phyloP scores from a whole-genome alignment of 2,888 invertebrate genomes.

The Blomia tropicalis region DNA sequence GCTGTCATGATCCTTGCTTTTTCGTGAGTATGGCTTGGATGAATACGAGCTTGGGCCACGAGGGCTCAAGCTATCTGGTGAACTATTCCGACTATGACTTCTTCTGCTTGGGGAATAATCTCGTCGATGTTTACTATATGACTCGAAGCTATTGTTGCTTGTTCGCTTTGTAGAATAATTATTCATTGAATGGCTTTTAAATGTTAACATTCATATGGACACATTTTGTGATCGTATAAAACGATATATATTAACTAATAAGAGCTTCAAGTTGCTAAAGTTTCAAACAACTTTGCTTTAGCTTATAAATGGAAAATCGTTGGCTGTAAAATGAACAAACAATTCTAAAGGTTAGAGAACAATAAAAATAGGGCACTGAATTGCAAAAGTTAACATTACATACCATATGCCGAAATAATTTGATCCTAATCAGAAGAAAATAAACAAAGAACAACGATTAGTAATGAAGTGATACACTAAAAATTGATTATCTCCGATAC shows the following conservation, averaged over 20 bases:
- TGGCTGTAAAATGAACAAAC: too few relatives aligned
- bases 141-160: background rate
- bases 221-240: background rate
- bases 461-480: too few relatives aligned
- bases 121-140: background rate
- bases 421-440: background rate
- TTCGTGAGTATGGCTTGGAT: background rate
- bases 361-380: too few relatives aligned
- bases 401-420: background rate
- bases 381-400: background rate
- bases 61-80: conserved; percentile 21
- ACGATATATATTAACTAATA: background rate
- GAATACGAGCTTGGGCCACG: background rate
- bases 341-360: too few relatives aligned
- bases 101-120: conserved; percentile 1
- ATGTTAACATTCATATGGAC: background rate
- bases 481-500: too few relatives aligned
- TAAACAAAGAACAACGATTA: too few relatives aligned
- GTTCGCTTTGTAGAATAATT: background rate
- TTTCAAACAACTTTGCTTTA: too few relatives aligned
- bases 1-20: background rate
- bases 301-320: too few relatives aligned
- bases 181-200: background rate
- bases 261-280: background rate
- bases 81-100: conserved; percentile 16